These are phyloP conservation scores for Clarias fuscus DNA, from an alignment of 2,797 vertebrate species.

Conservation along the genomic window DNA sequence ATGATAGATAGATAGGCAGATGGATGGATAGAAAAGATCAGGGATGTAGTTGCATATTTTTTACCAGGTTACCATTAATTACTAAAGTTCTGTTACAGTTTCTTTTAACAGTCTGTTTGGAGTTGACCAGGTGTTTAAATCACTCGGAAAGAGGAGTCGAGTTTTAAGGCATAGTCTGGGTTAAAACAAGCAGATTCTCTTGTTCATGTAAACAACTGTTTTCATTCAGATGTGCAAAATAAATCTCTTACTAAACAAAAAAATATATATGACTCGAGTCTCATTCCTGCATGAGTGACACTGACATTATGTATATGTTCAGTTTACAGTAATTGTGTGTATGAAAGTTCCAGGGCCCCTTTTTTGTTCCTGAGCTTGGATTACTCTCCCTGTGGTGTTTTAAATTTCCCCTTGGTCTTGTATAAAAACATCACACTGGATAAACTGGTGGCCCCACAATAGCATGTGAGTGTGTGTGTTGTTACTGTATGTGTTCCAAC, in stretches of 20 bases:
- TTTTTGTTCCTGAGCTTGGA: too few relatives aligned
- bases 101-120: not conserved
- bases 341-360: too few relatives aligned
- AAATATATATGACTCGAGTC: not conserved
- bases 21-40: not conserved
- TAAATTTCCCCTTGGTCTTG: too few relatives aligned
- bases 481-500: too few relatives aligned
- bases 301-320: not conserved
- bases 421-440: too few relatives aligned
- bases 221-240: slow-evolving; percentile 14
- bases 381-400: too few relatives aligned
- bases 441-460: too few relatives aligned
- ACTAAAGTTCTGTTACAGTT: not conserved
- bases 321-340: too few relatives aligned
- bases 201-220: not conserved
- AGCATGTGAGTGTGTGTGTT: too few relatives aligned
- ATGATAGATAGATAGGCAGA: not conserved
- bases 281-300: not conserved
- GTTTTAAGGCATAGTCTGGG: not conserved
- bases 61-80: not conserved
- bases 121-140: not conserved
- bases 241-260: slow-evolving; percentile 4
- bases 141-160: not conserved
- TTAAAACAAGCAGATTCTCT: not conserved
- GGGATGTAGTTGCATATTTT: not conserved